Percentiles rank a stretch among this genome's conserved stretches.
Evolutionary conservation across 2,113 vertebrate species (phyloP).

Genomic region (Plecotus auritus): DNA sequence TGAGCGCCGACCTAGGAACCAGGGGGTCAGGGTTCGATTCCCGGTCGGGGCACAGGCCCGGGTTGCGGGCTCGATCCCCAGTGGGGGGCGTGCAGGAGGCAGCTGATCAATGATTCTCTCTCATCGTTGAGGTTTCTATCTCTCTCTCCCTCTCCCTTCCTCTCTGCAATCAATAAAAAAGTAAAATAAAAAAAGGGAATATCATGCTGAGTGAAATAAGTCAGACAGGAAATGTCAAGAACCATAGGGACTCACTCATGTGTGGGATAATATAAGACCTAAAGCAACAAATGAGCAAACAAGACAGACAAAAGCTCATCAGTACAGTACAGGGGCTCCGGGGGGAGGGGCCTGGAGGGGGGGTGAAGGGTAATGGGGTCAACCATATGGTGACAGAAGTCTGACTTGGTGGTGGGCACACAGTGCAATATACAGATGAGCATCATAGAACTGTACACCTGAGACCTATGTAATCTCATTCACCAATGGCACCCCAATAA

Average conservation of each 20-base stretch:
- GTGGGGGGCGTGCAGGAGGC: too few relatives aligned
- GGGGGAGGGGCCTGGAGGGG: background rate
- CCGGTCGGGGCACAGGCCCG: too few relatives aligned
- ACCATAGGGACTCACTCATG: rapidly evolving
- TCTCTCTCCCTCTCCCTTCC: too few relatives aligned
- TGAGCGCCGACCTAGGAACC: too few relatives aligned
- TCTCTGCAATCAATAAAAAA: too few relatives aligned
- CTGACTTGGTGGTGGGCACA: background rate
- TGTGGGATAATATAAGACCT: background rate
- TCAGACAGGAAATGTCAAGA: background rate
- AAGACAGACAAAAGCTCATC: background rate
- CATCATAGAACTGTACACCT: background rate
- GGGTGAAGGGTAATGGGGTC: background rate
- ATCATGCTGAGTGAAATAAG: rapidly evolving
- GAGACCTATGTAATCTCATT: background rate
- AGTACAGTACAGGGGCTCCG: rapidly evolving
- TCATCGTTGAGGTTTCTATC: too few relatives aligned
- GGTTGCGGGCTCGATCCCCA: too few relatives aligned
- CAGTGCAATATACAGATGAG: background rate
- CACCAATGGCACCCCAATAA: background rate
- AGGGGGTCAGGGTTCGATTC: too few relatives aligned
- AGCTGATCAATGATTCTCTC: too few relatives aligned
- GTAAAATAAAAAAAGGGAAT: too few relatives aligned
- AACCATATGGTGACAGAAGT: background rate
- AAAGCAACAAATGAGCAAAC: background rate